Evolutionary conservation across 2,888 invertebrate genomes (phyloP), one percentile per base, ranked within the genome.

Genomic region (Podotricha telesiphe): DNA sequence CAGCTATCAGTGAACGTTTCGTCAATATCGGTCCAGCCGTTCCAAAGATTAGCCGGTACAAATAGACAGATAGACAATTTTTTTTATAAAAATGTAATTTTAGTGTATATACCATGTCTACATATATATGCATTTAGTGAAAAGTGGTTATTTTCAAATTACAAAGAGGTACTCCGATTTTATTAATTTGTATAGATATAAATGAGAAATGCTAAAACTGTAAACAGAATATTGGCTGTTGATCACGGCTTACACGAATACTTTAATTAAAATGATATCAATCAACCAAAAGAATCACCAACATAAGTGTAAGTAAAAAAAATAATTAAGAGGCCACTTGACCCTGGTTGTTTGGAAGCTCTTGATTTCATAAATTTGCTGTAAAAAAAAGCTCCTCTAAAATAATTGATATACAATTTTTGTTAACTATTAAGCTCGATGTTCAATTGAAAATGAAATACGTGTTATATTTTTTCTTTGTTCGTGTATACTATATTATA

Each of bases 311-410:
- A 5, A 34, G 34, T 34, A 55, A 34, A 34, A 20, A 59, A n/a
- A 58, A 42, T n/a, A 11, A 42, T 59, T 59, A 59, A 59, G 59
- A 62, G 61, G 15, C 19, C n/a, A 10, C 53, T 61, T 37, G 20
- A 53, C 62, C n/a, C 47, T 62, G 45, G 55, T 55, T 20, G 22
- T 34, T 15, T 20, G 37, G 15, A 61, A 62, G 17, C 62, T 62
- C 55, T 48, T 62, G 62, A 48, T 34, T 66, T 51, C n/a, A 51
- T 42, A 50, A 51, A 59, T 59, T 66, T 59, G 20, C 28, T 22
- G 6, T 51, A 45, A 17, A 19, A 62, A 13, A 28, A 62, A 67
- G 19, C 45, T 45, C 7, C 13, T 47, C 5, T 53, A 48, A 42
- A 59, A 42, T 59, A 42, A 59, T 42, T 20, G n/a, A 22, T 22